Evolutionary conservation across 53 echinoderm and acorn worm genomes (phyloP).

Genomic region (Zoroaster sp.): DNA sequence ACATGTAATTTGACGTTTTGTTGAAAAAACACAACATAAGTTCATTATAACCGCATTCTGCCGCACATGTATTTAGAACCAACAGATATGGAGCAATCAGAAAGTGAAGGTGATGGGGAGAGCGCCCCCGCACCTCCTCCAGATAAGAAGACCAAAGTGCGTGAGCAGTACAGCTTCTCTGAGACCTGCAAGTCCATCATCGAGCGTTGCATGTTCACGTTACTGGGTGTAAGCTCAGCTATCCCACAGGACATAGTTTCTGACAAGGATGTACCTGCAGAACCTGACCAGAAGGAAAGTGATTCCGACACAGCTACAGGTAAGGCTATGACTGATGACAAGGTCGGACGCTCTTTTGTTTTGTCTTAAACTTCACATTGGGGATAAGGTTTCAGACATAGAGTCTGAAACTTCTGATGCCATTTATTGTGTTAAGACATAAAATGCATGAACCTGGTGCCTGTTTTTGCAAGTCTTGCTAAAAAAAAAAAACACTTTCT

Average conservation of each 20-base stretch:
- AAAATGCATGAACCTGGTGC: no score
- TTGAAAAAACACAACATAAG: no score
- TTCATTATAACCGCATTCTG: neutral
- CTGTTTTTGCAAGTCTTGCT: no score
- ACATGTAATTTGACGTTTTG: no score
- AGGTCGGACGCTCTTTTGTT: no score
- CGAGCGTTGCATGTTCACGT: slow-evolving; percentile 82
- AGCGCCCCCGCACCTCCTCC: neutral
- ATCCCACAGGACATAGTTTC: neutral
- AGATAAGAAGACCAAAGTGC: slow-evolving; percentile 16
- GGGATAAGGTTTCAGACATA: no score
- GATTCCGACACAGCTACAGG: neutral
- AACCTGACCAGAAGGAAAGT: neutral
- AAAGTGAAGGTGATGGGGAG: slow-evolving; percentile 28
- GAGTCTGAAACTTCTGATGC: no score
- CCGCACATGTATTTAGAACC: neutral
- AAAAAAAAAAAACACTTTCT: no score
- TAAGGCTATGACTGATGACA: no score
- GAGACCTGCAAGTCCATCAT: slow-evolving; percentile 94
- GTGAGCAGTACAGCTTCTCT: slow-evolving; percentile 72
- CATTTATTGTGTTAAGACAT: no score
- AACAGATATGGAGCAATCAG: slow-evolving; percentile 45
- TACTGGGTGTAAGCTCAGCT: slow-evolving; percentile 76
- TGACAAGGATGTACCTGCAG: neutral
- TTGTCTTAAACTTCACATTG: no score